phyloP scores from a whole-genome alignment of 2,113 vertebrate genomes.

The Brachypodius melanocephalos region DNA sequence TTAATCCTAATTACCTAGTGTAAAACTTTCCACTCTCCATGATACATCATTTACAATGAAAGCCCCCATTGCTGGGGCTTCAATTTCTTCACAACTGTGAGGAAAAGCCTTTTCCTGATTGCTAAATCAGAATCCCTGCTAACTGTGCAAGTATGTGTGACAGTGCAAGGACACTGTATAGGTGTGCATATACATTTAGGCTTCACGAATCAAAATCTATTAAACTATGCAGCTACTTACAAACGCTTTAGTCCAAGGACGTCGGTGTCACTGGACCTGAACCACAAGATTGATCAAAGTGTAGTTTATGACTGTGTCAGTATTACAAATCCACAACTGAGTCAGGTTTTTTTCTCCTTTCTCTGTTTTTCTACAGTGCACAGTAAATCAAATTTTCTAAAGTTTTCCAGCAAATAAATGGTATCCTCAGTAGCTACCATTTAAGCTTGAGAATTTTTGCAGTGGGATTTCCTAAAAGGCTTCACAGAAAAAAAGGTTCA shows the following conservation, averaged over 20 bases:
- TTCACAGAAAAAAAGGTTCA: not conserved
- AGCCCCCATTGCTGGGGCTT: not conserved
- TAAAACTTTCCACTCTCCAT: not conserved
- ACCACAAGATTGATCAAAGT: not conserved
- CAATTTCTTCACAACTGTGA: not conserved
- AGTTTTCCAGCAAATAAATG: not conserved
- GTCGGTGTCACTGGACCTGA: not conserved
- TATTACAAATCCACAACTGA: not conserved
- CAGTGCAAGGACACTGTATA: not conserved
- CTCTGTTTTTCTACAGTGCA: not conserved
- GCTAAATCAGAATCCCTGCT: not conserved
- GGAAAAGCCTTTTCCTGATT: not conserved
- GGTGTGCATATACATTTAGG: not conserved
- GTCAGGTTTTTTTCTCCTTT: not conserved
- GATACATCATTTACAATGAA: not conserved
- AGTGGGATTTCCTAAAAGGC: conserved; percentile 26
- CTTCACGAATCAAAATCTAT: not conserved
- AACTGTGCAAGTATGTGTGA: not conserved
- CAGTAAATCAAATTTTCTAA: not conserved
- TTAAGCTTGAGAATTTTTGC: conserved; percentile 3
- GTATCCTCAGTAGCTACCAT: not conserved
- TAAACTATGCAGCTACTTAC: not conserved
- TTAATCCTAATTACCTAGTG: not conserved
- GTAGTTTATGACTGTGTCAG: not conserved
- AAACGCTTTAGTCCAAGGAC: not conserved